Percentiles rank a stretch among this genome's conserved stretches.
These are phyloP conservation scores for Aleiodes sp. DNA, from an alignment of 1,140 invertebrate genomes.

Conservation along the genomic window DNA sequence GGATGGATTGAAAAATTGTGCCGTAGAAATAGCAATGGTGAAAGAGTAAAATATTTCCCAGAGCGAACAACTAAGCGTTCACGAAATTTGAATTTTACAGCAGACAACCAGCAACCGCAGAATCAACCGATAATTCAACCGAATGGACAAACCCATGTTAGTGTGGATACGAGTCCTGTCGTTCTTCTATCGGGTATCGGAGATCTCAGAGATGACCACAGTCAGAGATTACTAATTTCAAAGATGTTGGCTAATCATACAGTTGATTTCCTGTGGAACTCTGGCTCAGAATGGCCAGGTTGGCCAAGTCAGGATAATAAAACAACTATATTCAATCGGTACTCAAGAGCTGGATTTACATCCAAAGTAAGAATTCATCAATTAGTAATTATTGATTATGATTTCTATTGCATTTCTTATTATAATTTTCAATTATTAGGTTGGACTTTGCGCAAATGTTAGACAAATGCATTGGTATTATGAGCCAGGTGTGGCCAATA, in stretches of 20 bases:
- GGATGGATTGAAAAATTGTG: constrained; percentile 63
- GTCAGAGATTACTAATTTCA: constrained; percentile 56
- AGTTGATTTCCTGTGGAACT: constrained; percentile 89
- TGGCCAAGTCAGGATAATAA: constrained; percentile 71
- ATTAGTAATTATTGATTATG: background rate
- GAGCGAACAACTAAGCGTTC: constrained; percentile 16
- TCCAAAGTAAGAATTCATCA: constrained; percentile 76
- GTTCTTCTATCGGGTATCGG: constrained; percentile 54
- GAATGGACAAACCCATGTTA: constrained; percentile 43
- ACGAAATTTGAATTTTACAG: constrained; percentile 32
- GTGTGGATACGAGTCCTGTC: constrained; percentile 54
- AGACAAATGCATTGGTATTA: constrained; percentile 90
- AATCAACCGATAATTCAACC: background rate
- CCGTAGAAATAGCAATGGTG: constrained; percentile 44
- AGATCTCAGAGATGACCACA: constrained; percentile 53
- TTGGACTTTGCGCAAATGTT: constrained; percentile 81
- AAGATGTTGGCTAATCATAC: constrained; percentile 69
- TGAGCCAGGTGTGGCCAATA: constrained; percentile 81
- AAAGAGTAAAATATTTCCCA: constrained; percentile 15
- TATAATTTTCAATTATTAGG: constrained; percentile 52
- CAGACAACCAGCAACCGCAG: constrained; percentile 20
- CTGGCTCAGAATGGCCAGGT: constrained; percentile 82
- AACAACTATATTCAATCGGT: constrained; percentile 78
- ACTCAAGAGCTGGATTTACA: constrained; percentile 84
- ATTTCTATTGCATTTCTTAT: background rate